Evolutionary conservation across 2,797 vertebrate genomes (phyloP).

Genomic region (Acrocephalus scirpaceus): DNA sequence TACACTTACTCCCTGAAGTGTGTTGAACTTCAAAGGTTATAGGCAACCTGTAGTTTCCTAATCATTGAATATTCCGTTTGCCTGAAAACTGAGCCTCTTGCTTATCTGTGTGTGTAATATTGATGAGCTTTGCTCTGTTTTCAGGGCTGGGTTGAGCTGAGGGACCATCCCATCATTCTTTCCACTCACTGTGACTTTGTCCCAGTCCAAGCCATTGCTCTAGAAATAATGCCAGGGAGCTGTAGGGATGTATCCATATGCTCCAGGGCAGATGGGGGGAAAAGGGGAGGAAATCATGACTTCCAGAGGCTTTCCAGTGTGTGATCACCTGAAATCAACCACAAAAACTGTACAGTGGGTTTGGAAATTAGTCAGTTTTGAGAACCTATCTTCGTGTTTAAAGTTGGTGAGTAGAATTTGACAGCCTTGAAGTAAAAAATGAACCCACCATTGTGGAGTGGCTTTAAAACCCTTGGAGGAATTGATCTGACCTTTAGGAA

Average conservation of each 20-base stretch:
- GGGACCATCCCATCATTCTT: not conserved
- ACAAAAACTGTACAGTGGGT: not conserved
- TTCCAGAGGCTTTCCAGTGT: not conserved
- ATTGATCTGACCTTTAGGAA: not conserved
- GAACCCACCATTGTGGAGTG: not conserved
- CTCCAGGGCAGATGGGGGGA: not conserved
- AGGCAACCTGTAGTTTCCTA: not conserved
- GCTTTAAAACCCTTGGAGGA: not conserved
- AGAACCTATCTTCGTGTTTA: not conserved
- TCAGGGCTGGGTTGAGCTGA: not conserved
- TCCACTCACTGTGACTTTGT: not conserved
- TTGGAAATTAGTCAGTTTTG: not conserved
- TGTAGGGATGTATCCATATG: not conserved
- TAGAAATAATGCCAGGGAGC: not conserved
- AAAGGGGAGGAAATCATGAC: not conserved
- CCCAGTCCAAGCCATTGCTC: not conserved
- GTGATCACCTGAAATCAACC: not conserved
- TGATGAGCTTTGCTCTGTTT: not conserved
- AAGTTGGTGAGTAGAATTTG: not conserved
- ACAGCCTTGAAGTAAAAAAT: not conserved
- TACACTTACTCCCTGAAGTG: not conserved
- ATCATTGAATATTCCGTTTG: not conserved
- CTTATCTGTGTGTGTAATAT: not conserved
- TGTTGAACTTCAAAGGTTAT: not conserved
- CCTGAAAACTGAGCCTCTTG: not conserved